phyloP scores from a whole-genome alignment of 2,888 invertebrate genomes.

The Perdita meconis region DNA sequence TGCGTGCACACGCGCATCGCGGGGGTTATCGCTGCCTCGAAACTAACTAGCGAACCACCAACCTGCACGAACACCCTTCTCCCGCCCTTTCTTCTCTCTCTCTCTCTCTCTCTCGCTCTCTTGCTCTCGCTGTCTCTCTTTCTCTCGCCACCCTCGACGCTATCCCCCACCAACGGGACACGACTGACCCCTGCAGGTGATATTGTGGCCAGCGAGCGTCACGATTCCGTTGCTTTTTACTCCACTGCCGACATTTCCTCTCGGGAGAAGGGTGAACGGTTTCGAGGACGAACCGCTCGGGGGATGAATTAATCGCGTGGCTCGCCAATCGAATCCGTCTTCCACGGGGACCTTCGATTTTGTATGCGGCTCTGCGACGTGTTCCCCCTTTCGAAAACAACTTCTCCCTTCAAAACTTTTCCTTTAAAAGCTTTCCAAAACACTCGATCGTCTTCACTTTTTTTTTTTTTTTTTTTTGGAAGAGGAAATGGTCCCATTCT shows the following conservation, averaged over 20 bases:
- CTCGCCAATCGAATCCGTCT: neutral
- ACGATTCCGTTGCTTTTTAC: neutral
- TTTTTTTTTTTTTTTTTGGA: too few species aligned
- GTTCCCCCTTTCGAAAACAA: too few species aligned
- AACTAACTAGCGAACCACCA: constrained; percentile 50
- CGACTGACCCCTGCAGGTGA: constrained; percentile 47
- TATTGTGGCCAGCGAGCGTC: constrained; percentile 27
- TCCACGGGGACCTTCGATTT: too few species aligned
- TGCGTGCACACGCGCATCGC: constrained; percentile 36
- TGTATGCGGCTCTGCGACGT: too few species aligned
- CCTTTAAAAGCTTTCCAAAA: too few species aligned
- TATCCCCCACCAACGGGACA: constrained; percentile 30
- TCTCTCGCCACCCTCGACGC: constrained; percentile 28
- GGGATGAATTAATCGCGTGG: neutral
- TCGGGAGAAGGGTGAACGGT: neutral
- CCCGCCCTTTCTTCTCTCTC: constrained; percentile 1
- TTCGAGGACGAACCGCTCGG: neutral
- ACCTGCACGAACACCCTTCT: constrained; percentile 43
- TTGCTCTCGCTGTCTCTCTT: constrained; percentile 14
- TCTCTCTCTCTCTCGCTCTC: constrained; percentile 18
- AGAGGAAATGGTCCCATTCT: too few species aligned
- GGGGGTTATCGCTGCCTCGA: constrained; percentile 51
- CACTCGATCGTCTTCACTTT: too few species aligned
- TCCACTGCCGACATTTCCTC: neutral
- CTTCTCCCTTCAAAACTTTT: too few species aligned